Base-by-base conservation (phyloP, 1,140 invertebrate species). In the Oedothorax gibbosus region DNA sequence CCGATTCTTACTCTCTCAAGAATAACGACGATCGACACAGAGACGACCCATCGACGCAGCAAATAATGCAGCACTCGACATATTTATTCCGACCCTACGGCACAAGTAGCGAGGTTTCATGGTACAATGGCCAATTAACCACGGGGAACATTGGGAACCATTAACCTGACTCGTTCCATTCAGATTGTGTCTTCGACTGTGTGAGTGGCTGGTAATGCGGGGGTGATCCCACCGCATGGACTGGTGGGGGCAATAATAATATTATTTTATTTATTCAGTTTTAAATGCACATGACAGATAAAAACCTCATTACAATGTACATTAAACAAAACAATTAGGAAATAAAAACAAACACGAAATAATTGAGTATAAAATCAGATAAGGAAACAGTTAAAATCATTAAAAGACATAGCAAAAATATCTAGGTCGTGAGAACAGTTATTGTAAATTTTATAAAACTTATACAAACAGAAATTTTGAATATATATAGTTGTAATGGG, bases 71-170 rank as follows among this genome's bases (percentile, higher is more conserved):
- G 10, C 57, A 62, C 69, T 64, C 73, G 21, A 72, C 64, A 72
- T 62, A 82, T 82, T 72, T 82, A 82, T 81, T 60, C 35, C 14
- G n/a, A 69, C 79, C 79, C 68, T 18, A 21, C 15, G 78, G 79
- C 68, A 49, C 35, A 51, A 82, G 79, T 72, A n/a, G 53, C 68
- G 71, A 69, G 79, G 71, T 82, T 82, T 82, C 79, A 82, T 82
- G 79, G 20, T 72, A 72, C 79, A 82, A 72, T 82, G 79, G 79
- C 79, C 79, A 82, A 82, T 82, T 82, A 82, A 82, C 79, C 68
- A 82, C 66, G 66, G 66, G 68, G 69, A 82, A 82, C 53, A 82
- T 49, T 53, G 35, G 35, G 51, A 82, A 72, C 79, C 79, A 72
- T 72, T 82, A 72, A 82, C 49, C 79, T 50, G 50, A 20, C 21